Evolutionary conservation across 2,113 vertebrate genomes (phyloP).

Genomic region (Arizona elegans): DNA sequence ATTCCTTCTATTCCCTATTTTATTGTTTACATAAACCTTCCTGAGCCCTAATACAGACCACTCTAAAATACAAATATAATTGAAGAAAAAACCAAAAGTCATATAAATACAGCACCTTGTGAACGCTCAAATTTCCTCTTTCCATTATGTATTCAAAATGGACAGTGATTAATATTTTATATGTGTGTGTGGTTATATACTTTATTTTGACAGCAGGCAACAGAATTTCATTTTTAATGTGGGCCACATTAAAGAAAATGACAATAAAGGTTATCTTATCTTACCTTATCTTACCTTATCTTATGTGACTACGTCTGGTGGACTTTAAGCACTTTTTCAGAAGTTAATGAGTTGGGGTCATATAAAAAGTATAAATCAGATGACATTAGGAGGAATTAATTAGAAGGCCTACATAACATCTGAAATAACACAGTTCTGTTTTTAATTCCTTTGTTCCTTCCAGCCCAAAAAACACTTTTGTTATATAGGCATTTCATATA

Average conservation of each 20-base stretch:
- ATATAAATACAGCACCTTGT: background rate
- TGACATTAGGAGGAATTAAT: background rate
- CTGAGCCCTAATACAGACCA: background rate
- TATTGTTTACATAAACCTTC: background rate
- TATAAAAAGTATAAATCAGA: background rate
- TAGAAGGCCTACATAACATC: background rate
- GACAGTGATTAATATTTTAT: too few relatives aligned
- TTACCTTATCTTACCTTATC: too few relatives aligned
- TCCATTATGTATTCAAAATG: too few relatives aligned
- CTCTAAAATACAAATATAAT: background rate
- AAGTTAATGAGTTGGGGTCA: too few relatives aligned
- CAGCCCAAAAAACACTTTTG: background rate
- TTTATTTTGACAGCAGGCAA: too few relatives aligned
- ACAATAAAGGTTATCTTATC: too few relatives aligned
- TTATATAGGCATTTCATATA: background rate
- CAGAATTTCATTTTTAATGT: too few relatives aligned
- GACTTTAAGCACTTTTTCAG: background rate
- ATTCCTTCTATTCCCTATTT: background rate
- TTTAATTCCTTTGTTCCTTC: background rate
- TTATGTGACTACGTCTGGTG: too few relatives aligned
- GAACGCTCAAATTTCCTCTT: too few relatives aligned
- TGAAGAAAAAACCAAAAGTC: background rate
- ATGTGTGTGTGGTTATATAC: too few relatives aligned
- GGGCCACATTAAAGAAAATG: too few relatives aligned
- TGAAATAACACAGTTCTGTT: background rate